These are phyloP conservation scores for Phalacrocorax pelagicus DNA, from an alignment of 2,113 vertebrate species.

Conservation along the genomic window DNA sequence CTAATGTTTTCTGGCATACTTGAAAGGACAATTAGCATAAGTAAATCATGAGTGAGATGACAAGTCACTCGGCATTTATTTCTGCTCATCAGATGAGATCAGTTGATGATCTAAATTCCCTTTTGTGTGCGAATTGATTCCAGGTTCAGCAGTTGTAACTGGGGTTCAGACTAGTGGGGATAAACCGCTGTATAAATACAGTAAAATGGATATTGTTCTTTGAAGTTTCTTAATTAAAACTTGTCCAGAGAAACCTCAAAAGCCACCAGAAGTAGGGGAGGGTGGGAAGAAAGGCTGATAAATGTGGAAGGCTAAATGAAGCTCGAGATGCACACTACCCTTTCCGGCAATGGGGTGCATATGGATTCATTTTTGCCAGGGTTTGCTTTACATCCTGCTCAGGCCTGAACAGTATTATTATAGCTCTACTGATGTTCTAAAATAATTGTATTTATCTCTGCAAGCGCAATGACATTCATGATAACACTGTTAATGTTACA, in stretches of 20 bases:
- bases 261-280: background rate
- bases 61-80: constrained; percentile 65
- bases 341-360: background rate
- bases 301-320: background rate
- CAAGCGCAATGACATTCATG: constrained; percentile 64
- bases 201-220: background rate
- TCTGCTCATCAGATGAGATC: constrained; percentile 48
- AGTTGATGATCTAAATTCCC: constrained; percentile 9
- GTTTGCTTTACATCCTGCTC: background rate
- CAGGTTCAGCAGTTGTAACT: background rate
- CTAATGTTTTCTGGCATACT: constrained; percentile 72
- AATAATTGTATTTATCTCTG: background rate
- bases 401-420: background rate
- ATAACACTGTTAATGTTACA: constrained; percentile 83
- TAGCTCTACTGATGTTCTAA: background rate
- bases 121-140: background rate
- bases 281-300: background rate
- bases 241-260: background rate
- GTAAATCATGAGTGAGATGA: constrained; percentile 73
- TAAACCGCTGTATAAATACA: background rate
- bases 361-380: background rate
- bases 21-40: constrained; percentile 74
- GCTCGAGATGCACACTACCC: background rate
- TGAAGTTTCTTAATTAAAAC: constrained; percentile 21
- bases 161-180: background rate